Conservation (phyloP, 2,797 vertebrate genomes). For the Somateria mollissima region DNA sequence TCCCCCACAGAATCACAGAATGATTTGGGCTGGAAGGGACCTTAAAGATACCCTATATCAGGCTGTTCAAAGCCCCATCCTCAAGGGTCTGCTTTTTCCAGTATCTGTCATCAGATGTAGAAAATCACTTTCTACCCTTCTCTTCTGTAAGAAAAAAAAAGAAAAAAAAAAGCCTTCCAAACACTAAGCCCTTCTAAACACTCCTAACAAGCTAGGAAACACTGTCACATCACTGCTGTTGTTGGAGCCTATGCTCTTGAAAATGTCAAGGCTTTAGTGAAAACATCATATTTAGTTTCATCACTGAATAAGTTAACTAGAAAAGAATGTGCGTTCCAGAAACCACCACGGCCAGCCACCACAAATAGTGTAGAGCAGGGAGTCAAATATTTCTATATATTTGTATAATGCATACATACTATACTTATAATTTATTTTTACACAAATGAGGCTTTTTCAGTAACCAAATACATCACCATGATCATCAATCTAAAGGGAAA, state of each 20-base stretch:
- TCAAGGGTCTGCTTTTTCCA: background rate
- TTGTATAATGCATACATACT: background rate
- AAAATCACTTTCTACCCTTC: background rate
- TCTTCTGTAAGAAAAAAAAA: background rate
- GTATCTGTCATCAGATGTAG: background rate
- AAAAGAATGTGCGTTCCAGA: background rate
- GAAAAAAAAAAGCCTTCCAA: background rate
- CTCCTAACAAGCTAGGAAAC: background rate
- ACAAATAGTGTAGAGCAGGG: conserved; percentile 38
- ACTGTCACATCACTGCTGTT: background rate
- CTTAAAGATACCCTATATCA: background rate
- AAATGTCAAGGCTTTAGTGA: background rate
- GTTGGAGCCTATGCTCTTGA: background rate
- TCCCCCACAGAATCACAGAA: background rate
- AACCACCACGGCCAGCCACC: conserved; percentile 33
- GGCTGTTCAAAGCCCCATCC: background rate
- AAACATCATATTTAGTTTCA: background rate
- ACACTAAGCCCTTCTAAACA: background rate
- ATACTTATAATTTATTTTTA: background rate
- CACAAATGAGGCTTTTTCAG: conserved; percentile 55
- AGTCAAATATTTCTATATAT: background rate
- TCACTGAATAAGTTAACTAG: conserved; percentile 5
- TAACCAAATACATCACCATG: conserved; percentile 54
- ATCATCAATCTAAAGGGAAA: conserved; percentile 57
- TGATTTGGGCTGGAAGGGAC: background rate